phyloP scores from a whole-genome alignment of 2,797 vertebrate species.

The Coregonus sp. region DNA sequence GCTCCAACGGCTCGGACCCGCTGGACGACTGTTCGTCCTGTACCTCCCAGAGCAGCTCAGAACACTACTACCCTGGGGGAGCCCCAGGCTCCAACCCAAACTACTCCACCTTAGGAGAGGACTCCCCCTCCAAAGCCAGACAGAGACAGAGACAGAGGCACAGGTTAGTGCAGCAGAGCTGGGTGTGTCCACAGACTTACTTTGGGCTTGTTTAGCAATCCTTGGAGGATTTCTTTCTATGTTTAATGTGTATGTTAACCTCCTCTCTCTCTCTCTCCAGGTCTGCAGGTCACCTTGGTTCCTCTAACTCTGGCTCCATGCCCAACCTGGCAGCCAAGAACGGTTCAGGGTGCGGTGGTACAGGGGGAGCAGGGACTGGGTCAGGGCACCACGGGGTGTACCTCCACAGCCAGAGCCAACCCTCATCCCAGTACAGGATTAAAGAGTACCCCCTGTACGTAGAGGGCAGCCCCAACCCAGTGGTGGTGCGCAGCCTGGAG shows the following conservation, averaged over 20 bases:
- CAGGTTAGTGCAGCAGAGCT: constrained; percentile 59
- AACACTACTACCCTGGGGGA: constrained; percentile 95
- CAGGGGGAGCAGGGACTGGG: constrained; percentile 61
- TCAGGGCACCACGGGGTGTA: constrained; percentile 90
- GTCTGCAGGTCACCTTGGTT: constrained; percentile 89
- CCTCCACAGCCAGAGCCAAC: constrained; percentile 97
- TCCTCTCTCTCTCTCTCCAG: constrained; percentile 36
- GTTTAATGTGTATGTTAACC: too few species aligned
- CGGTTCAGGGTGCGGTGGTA: constrained; percentile 68
- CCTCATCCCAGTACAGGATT: constrained; percentile 97
- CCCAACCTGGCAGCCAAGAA: constrained; percentile 94
- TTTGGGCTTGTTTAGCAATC: not conserved
- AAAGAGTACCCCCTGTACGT: constrained; percentile 97
- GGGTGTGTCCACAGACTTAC: not conserved
- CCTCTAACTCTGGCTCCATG: constrained; percentile 96
- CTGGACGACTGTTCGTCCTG: constrained; percentile 98
- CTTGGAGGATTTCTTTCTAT: not conserved
- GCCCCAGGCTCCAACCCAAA: constrained; percentile 89
- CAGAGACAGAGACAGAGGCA: constrained; percentile 85
- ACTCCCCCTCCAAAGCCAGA: constrained; percentile 94
- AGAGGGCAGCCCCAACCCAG: constrained; percentile 90
- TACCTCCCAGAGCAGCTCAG: constrained; percentile 99
- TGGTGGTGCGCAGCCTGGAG: constrained; percentile 97
- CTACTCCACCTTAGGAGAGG: constrained; percentile 95
- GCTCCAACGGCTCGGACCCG: constrained; percentile 95